Evolutionary conservation across 2,888 invertebrate genomes (phyloP).

Genomic region (Callinectes sapidus): DNA sequence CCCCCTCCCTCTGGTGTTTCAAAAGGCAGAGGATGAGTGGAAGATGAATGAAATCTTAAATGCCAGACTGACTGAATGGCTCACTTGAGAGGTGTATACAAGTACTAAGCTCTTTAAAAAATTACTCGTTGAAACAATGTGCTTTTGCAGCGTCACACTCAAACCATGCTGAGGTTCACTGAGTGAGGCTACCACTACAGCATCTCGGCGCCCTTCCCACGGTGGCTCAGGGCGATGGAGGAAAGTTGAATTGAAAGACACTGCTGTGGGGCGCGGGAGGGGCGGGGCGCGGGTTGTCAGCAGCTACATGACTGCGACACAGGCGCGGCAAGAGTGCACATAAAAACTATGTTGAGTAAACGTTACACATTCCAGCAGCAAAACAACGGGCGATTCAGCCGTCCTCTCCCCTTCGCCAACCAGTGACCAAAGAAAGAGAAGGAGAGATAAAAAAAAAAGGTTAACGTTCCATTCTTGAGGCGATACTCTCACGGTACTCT

Average conservation of each 20-base stretch:
- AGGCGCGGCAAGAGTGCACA: slow-evolving; percentile 5
- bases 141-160: neutral
- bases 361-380: neutral
- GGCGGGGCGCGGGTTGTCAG: neutral
- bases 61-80: neutral
- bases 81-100: neutral
- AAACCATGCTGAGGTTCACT: neutral
- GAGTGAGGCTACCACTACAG: neutral
- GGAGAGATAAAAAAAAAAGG: neutral
- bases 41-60: neutral
- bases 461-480: neutral
- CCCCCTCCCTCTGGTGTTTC: neutral
- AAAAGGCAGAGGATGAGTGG: neutral
- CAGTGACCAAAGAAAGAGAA: neutral
- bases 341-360: neutral
- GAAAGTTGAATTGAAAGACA: neutral
- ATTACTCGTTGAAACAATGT: neutral
- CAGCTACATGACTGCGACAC: neutral
- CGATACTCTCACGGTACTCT: neutral
- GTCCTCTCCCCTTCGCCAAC: neutral
- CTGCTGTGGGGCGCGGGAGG: neutral
- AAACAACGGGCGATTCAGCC: neutral
- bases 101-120: neutral
- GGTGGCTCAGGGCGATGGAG: neutral
- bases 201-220: neutral